Base-by-base conservation (phyloP, 2,888 invertebrate genomes). In the Taphrorychus bicolor region DNA sequence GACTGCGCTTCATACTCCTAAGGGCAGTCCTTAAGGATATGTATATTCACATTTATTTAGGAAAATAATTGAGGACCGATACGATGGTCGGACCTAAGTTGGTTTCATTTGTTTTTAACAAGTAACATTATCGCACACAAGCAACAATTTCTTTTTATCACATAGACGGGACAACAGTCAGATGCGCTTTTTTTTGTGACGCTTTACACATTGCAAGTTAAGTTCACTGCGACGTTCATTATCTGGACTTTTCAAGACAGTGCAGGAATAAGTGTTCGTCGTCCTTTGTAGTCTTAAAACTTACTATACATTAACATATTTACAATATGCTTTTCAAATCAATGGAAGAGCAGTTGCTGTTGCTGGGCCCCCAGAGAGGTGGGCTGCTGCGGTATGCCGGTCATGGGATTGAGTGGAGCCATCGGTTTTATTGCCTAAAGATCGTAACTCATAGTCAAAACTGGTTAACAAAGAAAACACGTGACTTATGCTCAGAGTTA, bases 391-490 rank as follows among this genome's bases (percentile, higher is more conserved):
- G 78, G 78, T 40, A 79, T 74, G 3, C 76, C 73, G 16, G 76
- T 73, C 72, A 79, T 76, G 3, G 76, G 71, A 19, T 77, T 76
- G 62, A 80, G 75, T 48, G 77, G 78, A 40, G 76, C 74, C 71
- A 81, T 75, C 14, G 81, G 81, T 71, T 81, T 80, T 76, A 82
- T 78, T 45, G 78, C 79, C 82, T 82, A 57, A 22, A 72, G 74
- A 11, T 18, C 7, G 19, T 19, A 16, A 11, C 11, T 21, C 21
- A 22, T 18, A 19, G 5, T 48, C 7, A 48, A 48, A 45, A 17
- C 3, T 9, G 45, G 5, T 18, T 45, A 14, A 18, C 14, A 7
- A 3, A 1, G 14, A 45, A 45, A 3, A 7, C 3, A 45, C 4
- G 14, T 45, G 5, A 18, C n/a, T n/a, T n/a, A n/a, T n/a, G n/a